Evolutionary conservation across 1,140 invertebrate species (phyloP).

Genomic region (Scaptomyza graminum): DNA sequence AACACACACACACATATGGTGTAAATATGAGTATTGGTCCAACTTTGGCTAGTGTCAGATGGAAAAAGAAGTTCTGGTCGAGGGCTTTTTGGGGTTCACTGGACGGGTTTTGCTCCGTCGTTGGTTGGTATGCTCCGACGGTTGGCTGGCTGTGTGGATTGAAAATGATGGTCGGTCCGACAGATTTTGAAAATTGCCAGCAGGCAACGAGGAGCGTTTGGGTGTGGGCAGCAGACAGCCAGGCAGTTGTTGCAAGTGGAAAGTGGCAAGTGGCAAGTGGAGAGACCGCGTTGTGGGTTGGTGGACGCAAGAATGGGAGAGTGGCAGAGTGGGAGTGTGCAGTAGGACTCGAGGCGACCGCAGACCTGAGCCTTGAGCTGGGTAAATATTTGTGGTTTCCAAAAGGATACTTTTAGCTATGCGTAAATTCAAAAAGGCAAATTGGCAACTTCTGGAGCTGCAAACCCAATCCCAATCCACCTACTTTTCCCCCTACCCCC

Average conservation of each 20-base stretch:
- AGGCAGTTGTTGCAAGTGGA: constrained; percentile 43
- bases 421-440: constrained; percentile 83
- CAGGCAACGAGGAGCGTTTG: constrained; percentile 12
- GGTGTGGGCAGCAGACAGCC: constrained; percentile 39
- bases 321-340: constrained; percentile 4
- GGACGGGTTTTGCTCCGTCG: not conserved
- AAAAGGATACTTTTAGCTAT: constrained; percentile 82
- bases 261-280: constrained; percentile 31
- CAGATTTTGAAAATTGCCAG: constrained; percentile 77
- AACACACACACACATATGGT: constrained; percentile 45
- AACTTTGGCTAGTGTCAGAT: constrained; percentile 71
- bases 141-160: constrained; percentile 40
- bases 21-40: constrained; percentile 82
- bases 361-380: constrained; percentile 81
- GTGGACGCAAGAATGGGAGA: not conserved
- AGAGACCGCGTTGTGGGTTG: constrained; percentile 18
- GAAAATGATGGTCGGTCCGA: constrained; percentile 81
- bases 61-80: constrained; percentile 79
- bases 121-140: too few species aligned
- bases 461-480: not conserved
- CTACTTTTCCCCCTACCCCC: not conserved
- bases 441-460: constrained; percentile 75
- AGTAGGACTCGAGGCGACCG: constrained; percentile 62
- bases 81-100: constrained; percentile 41
- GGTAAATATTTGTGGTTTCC: constrained; percentile 82